Evolutionary conservation across 2,797 vertebrate species (phyloP), one percentile per base, ranked within the genome.

Genomic region (Notolepis coatsorum): DNA sequence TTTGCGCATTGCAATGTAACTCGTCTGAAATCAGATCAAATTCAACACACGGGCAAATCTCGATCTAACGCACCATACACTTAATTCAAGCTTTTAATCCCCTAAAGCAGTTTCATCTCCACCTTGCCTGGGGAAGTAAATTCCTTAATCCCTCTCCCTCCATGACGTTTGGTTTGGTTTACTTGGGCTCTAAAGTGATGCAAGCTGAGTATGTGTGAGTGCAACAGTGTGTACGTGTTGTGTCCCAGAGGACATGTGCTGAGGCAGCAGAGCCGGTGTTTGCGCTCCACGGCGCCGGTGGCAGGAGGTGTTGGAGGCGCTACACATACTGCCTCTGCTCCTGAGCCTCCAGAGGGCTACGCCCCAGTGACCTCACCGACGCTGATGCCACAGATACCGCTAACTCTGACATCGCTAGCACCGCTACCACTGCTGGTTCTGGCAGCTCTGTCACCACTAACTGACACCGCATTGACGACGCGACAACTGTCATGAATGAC

Each of bases 231-330:
- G 73, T 63, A 30, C 58, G 37, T 23, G 62, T 88, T 60, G 37
- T 23, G 62, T 88, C 88, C 85, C 87, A 51, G 68, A 80, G 83
- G 86, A 86, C 60, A 24, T 9, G 61, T 66, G 75, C 52, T 7
- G 51, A 84, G 75, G 77, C 51, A 43, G 23, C 24, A 48, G 23
- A 33, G 21, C 47, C 27, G 25, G 28, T 51, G 27, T 66, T 47
- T 49, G 41, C 62, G 41, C 88, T 79, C 84, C 91, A 91, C 95
- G 95, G 71, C 94, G 80, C 86, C 92, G 93, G 70, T 94, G 94
- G 93, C 96, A 89, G 86, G 95, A 96, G 84, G 92, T 97, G 79
- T 91, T 94, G 35, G 93, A 95, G 82, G 91, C 92, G 13, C 86
- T 94, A 54, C 89, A 95, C 78, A 91, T 85, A 78, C 92, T 94